phyloP scores from a whole-genome alignment of 2,888 invertebrate species.

The Nasonovia ribisnigri region DNA sequence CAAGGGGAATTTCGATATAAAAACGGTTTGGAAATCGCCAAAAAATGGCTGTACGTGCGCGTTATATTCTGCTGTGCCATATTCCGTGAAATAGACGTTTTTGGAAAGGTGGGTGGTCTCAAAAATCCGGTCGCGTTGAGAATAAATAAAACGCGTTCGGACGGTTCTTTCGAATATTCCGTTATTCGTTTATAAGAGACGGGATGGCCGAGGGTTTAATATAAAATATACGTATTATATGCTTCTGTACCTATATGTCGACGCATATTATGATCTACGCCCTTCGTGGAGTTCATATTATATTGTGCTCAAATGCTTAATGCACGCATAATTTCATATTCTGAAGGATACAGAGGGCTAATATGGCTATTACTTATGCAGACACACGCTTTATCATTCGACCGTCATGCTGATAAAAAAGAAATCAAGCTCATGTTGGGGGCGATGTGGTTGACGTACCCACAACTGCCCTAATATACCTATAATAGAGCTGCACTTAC shows the following conservation, averaged over 20 bases:
- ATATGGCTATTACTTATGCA: neutral
- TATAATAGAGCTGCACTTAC: neutral
- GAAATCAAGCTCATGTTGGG: neutral
- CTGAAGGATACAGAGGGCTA: neutral
- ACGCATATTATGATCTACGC: neutral
- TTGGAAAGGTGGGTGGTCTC: neutral
- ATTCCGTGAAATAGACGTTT: neutral
- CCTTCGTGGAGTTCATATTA: neutral
- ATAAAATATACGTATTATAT: slow-evolving; percentile 1
- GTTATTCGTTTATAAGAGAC: slow-evolving; percentile 20
- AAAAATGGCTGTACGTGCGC: slow-evolving; percentile 25
- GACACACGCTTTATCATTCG: neutral
- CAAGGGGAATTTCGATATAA: slow-evolving; percentile 3
- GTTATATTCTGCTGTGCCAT: neutral
- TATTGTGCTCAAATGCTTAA: neutral
- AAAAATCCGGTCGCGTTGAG: slow-evolving; percentile 40
- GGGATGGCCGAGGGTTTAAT: slow-evolving; percentile 4
- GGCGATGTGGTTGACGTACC: neutral
- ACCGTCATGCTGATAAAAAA: neutral
- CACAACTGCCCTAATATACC: neutral
- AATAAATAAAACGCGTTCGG: slow-evolving; percentile 37
- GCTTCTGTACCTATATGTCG: neutral
- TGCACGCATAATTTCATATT: neutral
- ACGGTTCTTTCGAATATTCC: slow-evolving; percentile 18
- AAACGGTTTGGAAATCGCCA: slow-evolving; percentile 17